Conservation (phyloP, 2,888 invertebrate genomes). For the Epirrhoe tristata region DNA sequence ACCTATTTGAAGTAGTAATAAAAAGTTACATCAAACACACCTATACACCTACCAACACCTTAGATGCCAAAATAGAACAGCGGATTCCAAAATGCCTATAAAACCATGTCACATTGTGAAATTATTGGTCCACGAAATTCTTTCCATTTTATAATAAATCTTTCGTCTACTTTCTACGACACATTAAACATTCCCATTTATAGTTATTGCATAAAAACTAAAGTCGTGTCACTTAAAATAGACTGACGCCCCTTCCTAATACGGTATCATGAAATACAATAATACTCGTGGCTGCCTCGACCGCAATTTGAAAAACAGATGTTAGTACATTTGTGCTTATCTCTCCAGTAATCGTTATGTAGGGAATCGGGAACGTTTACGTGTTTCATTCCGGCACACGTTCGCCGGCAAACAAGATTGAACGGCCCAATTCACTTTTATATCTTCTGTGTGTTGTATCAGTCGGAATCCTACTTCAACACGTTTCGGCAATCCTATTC, state of each 20-base stretch:
- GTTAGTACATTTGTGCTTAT: slow-evolving; percentile 56
- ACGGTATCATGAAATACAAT: slow-evolving; percentile 57
- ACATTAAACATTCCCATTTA: slow-evolving; percentile 45
- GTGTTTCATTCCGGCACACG: slow-evolving; percentile 47
- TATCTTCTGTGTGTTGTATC: slow-evolving; percentile 30
- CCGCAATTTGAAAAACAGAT: slow-evolving; percentile 68
- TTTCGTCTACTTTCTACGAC: slow-evolving; percentile 39
- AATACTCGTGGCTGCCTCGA: slow-evolving; percentile 37
- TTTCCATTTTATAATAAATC: slow-evolving; percentile 36
- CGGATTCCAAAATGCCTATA: slow-evolving; percentile 7
- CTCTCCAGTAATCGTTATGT: slow-evolving; percentile 44
- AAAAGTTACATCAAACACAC: slow-evolving; percentile 10
- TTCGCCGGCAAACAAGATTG: slow-evolving; percentile 53
- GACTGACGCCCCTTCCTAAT: slow-evolving; percentile 58
- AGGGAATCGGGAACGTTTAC: slow-evolving; percentile 50
- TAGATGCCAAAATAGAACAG: slow-evolving; percentile 19
- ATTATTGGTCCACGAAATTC: slow-evolving; percentile 25
- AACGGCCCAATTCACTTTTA: slow-evolving; percentile 43
- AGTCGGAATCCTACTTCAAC: slow-evolving; percentile 22
- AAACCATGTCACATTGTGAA: slow-evolving; percentile 25
- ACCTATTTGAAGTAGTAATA: slow-evolving; percentile 4
- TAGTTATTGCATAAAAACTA: slow-evolving; percentile 58
- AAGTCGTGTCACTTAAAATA: slow-evolving; percentile 61
- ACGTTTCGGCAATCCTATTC: slow-evolving; percentile 31
- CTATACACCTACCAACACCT: slow-evolving; percentile 7